Percentiles rank a stretch among this genome's conserved stretches.
Conservation (phyloP, 2,888 invertebrate genomes). For the Acleris literana region DNA sequence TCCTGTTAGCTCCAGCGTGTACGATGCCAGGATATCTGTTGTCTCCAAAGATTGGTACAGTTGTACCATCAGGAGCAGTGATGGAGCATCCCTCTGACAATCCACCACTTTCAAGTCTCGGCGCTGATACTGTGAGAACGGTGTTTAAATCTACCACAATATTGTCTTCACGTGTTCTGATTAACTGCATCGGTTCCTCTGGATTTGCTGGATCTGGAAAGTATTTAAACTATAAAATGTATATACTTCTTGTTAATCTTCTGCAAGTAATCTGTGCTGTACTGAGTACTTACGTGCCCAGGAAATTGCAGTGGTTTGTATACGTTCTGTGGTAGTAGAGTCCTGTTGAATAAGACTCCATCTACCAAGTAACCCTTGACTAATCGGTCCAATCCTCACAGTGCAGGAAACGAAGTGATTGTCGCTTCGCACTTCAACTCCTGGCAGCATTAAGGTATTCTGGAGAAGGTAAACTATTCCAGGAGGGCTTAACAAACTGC, state of each 20-base stretch:
- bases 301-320: conserved; percentile 21
- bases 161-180: conserved; percentile 13
- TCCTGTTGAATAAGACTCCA: conserved; percentile 31
- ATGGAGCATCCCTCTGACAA: conserved; percentile 30
- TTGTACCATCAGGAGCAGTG: conserved; percentile 18
- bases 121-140: conserved; percentile 21
- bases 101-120: conserved; percentile 18
- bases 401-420: conserved; percentile 24
- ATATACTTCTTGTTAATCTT: not conserved
- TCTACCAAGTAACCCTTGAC: conserved; percentile 19
- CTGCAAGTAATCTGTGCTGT: not conserved
- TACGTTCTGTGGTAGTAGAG: conserved; percentile 20
- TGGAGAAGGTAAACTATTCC: conserved; percentile 21
- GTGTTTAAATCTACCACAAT: conserved; percentile 25
- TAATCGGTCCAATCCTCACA: conserved; percentile 31
- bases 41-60: conserved; percentile 21
- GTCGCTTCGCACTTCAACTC: conserved; percentile 18
- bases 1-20: conserved; percentile 24
- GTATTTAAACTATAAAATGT: not conserved
- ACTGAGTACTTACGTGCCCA: conserved; percentile 33
- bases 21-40: conserved; percentile 30
- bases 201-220: conserved; percentile 28
- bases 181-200: conserved; percentile 14
- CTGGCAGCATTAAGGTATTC: conserved; percentile 20
- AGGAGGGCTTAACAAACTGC: conserved; percentile 21